Percentiles rank a stretch among this genome's conserved stretches.
These are phyloP conservation scores for Metalampra italica DNA, from an alignment of 2,888 invertebrate genomes.

Conservation along the genomic window DNA sequence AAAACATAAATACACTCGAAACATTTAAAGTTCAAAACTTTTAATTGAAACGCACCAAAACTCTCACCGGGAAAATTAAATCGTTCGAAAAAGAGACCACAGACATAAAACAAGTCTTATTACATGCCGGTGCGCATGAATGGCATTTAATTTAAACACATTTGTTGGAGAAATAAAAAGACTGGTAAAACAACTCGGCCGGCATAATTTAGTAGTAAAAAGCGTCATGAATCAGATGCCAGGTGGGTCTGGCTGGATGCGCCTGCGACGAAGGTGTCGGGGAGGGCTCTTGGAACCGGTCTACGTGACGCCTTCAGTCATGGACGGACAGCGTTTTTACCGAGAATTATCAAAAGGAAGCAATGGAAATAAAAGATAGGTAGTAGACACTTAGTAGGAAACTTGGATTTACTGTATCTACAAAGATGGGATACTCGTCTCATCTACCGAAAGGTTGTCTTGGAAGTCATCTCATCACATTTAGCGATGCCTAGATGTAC, in stretches of 20 bases:
- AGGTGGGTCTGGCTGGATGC: constrained; percentile 28
- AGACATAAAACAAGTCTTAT: constrained; percentile 21
- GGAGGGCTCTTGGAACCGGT: constrained; percentile 21
- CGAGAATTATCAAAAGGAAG: too few species aligned
- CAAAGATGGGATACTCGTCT: too few species aligned
- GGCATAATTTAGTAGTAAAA: constrained; percentile 36
- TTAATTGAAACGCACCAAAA: constrained; percentile 1
- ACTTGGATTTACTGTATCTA: too few species aligned
- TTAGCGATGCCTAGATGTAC: too few species aligned
- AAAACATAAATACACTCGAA: too few species aligned
- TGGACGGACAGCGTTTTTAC: constrained; percentile 2
- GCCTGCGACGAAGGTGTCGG: constrained; percentile 23
- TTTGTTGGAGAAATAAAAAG: constrained; percentile 33
- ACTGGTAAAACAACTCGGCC: constrained; percentile 33
- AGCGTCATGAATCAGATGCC: constrained; percentile 38
- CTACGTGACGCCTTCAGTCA: constrained; percentile 14
- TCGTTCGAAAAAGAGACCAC: neutral
- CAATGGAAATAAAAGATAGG: neutral
- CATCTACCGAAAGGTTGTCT: too few species aligned
- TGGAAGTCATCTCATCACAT: too few species aligned
- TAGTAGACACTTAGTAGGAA: too few species aligned
- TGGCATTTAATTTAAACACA: constrained; percentile 49
- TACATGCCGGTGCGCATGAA: constrained; percentile 46
- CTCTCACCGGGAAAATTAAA: neutral
- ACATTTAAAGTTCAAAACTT: neutral